Percentiles rank a stretch among this genome's conserved stretches.
These are phyloP conservation scores for Sebastes minor DNA, from an alignment of 2,797 vertebrate species.

Conservation along the genomic window DNA sequence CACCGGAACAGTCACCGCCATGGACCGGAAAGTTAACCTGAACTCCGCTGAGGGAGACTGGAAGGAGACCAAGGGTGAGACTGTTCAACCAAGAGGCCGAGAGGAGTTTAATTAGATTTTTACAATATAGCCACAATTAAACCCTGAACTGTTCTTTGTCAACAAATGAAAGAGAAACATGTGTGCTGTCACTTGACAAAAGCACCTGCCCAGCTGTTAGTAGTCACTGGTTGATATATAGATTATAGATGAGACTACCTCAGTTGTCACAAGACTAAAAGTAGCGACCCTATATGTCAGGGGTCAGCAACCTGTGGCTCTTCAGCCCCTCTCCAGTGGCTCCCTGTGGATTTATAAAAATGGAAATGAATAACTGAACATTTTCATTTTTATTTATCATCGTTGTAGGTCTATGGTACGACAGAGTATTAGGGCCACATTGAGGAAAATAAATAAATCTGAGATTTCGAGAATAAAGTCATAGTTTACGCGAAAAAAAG, in stretches of 20 bases:
- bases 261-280: not conserved
- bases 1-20: slow-evolving; percentile 70
- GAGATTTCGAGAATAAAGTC: too few relatives aligned
- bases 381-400: too few relatives aligned
- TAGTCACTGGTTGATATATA: not conserved
- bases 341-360: too few relatives aligned
- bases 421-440: too few relatives aligned
- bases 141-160: not conserved
- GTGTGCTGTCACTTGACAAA: not conserved
- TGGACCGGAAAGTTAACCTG: slow-evolving; percentile 73
- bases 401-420: too few relatives aligned
- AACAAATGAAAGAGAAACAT: not conserved
- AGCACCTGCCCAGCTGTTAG: not conserved
- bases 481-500: too few relatives aligned
- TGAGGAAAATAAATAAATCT: too few relatives aligned
- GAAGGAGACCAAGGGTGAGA: slow-evolving; percentile 83
- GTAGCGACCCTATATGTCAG: too few relatives aligned
- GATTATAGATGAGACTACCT: not conserved
- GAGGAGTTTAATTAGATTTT: not conserved
- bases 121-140: not conserved
- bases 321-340: too few relatives aligned
- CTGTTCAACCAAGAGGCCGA: not conserved
- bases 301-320: too few relatives aligned
- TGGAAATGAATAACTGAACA: too few relatives aligned
- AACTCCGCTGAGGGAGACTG: slow-evolving; percentile 75